Percentiles rank a stretch among this genome's conserved stretches.
These are phyloP conservation scores for Quiscalus mexicanus DNA, from an alignment of 2,113 vertebrate species.

Conservation along the genomic window DNA sequence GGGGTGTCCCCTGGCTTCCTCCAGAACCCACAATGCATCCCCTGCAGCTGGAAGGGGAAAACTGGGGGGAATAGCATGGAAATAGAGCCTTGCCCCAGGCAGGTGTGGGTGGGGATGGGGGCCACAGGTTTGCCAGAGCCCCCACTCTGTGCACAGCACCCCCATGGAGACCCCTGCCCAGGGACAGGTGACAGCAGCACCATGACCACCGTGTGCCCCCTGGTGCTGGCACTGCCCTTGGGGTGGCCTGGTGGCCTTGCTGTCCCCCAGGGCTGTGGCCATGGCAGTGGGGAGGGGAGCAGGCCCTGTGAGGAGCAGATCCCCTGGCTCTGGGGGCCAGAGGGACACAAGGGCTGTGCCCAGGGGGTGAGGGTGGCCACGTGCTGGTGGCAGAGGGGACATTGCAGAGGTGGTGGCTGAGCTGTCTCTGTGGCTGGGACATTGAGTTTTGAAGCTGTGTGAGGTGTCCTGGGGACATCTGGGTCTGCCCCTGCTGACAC, in stretches of 20 bases:
- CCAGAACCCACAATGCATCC: not conserved
- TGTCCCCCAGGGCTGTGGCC: not conserved
- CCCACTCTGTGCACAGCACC: not conserved
- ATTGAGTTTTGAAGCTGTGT: no score
- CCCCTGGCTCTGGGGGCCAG: not conserved
- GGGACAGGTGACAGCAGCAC: not conserved
- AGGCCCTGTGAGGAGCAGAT: not conserved
- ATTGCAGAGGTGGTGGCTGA: accelerated
- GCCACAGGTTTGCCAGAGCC: accelerated
- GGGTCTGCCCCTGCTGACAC: accelerated
- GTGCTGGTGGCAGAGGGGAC: not conserved
- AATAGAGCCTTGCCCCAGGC: not conserved
- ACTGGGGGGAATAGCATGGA: accelerated
- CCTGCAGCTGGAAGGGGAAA: not conserved
- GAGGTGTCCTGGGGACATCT: not conserved
- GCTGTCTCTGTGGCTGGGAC: not conserved
- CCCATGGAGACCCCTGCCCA: not conserved
- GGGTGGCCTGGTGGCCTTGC: not conserved
- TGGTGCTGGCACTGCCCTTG: not conserved
- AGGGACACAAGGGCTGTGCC: not conserved
- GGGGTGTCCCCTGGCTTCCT: not conserved
- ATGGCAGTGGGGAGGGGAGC: not conserved
- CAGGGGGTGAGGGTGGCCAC: not conserved
- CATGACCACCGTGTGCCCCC: accelerated
- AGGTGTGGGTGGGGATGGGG: accelerated